Evolutionary conservation across 2,797 vertebrate genomes (phyloP), one percentile per base, ranked within the genome.

Genomic region (Babyrousa celebensis): DNA sequence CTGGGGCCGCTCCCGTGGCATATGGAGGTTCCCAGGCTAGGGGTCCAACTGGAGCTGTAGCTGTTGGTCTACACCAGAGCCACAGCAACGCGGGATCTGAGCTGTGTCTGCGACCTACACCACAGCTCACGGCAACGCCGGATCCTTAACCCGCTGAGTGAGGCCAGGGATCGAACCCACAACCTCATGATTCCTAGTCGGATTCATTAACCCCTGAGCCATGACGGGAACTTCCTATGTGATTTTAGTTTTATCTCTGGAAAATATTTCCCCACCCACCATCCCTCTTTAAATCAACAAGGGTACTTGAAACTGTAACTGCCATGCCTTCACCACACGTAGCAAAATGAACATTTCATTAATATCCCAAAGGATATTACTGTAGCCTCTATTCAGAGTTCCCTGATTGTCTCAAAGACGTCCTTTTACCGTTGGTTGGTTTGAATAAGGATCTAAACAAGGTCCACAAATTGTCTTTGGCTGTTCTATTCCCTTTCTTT

Each of bases 211-310:
- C 36, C 36, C 36, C 36, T 36, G 36, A 3, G 36, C 36, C 36
- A 36, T 36, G 36, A 36, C 3, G 36, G 36, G 36, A 36, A 36
- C 36, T 36, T 4, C 36, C 36, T 63, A 79, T 84, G 63, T 68
- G 65, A 85, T 94, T 97, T 86, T n/a, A 40, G 79, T 68, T 86
- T 93, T 95, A 21, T 82, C 60, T 92, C 54, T 70, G 52, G 20
- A 87, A 48, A 29, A 63, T 79, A 68, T 91, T 83, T 95, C 68
- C 72, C 25, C 6, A 74, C 29, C 40, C 0, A 40, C 6, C 23
- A 25, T 36, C 8, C 40, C 83, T 63, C 58, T 95, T 95, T 89
- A 93, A 89, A 71, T 94, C 21, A 18, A 65, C 43, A 89, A 58
- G 21, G 52, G 40, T 8, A 75, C 89, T 78, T 94, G 62, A 93